phyloP scores from a whole-genome alignment of 2,113 vertebrate species.

The Balaenoptera acutorostrata region DNA sequence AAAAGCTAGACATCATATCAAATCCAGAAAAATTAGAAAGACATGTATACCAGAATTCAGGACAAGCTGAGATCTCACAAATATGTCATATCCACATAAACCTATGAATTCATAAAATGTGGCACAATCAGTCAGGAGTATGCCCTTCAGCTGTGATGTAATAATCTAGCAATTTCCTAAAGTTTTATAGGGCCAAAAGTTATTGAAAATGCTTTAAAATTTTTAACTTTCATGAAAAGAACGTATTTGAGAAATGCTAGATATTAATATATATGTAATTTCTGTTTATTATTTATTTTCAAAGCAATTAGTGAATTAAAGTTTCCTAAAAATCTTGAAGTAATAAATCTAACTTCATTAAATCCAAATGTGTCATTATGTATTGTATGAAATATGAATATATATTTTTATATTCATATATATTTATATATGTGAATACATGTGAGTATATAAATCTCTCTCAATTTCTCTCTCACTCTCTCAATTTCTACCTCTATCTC shows the following conservation, averaged over 20 bases:
- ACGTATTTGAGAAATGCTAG: not conserved
- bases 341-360: constrained; percentile 25
- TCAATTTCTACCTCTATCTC: not conserved
- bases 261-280: not conserved
- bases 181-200: not conserved
- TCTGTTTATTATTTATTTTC: not conserved
- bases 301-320: not conserved
- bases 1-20: not conserved
- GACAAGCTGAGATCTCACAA: not conserved
- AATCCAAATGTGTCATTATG: not conserved
- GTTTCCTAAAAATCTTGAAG: not conserved
- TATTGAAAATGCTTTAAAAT: not conserved
- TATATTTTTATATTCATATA: not conserved
- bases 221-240: not conserved
- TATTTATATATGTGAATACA: not conserved
- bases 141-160: not conserved
- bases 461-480: not conserved
- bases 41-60: not conserved
- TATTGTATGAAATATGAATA: not conserved
- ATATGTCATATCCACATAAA: not conserved
- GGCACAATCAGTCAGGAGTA: not conserved
- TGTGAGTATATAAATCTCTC: not conserved
- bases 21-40: not conserved
- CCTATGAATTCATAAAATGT: not conserved
- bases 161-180: not conserved